phyloP scores from a whole-genome alignment of 2,797 vertebrate species.

The Syngnathus rostellatus region DNA sequence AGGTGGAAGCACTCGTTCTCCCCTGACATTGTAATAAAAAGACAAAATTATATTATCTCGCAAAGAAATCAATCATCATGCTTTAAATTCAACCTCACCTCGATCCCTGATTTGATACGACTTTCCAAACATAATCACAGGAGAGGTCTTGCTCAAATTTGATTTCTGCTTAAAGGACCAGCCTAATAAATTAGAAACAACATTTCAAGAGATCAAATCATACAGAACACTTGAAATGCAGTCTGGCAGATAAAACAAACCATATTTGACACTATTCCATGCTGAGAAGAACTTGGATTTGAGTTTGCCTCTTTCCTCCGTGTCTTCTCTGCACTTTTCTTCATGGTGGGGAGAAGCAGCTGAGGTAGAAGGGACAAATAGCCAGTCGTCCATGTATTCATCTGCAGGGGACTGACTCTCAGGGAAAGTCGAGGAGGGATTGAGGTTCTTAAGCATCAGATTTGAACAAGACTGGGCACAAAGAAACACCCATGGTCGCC shows the following conservation, averaged over 20 bases:
- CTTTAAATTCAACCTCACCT: constrained; percentile 50
- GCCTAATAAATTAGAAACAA: constrained; percentile 53
- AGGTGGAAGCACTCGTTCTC: constrained; percentile 69
- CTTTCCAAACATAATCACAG: constrained; percentile 75
- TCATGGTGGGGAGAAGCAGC: constrained; percentile 8
- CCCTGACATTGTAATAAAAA: constrained; percentile 45
- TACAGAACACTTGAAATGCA: neutral
- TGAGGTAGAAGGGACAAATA: constrained; percentile 44
- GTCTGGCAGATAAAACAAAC: constrained; percentile 46
- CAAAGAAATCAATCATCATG: neutral
- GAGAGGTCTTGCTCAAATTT: constrained; percentile 75
- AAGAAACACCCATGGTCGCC: constrained; percentile 22
- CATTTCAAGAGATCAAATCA: neutral
- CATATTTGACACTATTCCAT: constrained; percentile 88
- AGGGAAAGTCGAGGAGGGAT: constrained; percentile 25
- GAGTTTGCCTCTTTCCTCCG: constrained; percentile 72
- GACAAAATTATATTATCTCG: neutral
- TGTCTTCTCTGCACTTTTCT: constrained; percentile 21
- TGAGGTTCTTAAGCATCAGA: constrained; percentile 41
- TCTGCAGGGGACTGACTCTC: constrained; percentile 43
- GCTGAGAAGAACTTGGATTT: constrained; percentile 75
- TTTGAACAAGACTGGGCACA: constrained; percentile 7
- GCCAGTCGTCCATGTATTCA: constrained; percentile 53
- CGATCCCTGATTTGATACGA: constrained; percentile 66
- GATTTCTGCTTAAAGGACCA: constrained; percentile 78